Percentiles rank a stretch among this genome's conserved stretches.
These are phyloP conservation scores for Cryptotermes secundus DNA, from an alignment of 1,140 invertebrate species.

Conservation along the genomic window DNA sequence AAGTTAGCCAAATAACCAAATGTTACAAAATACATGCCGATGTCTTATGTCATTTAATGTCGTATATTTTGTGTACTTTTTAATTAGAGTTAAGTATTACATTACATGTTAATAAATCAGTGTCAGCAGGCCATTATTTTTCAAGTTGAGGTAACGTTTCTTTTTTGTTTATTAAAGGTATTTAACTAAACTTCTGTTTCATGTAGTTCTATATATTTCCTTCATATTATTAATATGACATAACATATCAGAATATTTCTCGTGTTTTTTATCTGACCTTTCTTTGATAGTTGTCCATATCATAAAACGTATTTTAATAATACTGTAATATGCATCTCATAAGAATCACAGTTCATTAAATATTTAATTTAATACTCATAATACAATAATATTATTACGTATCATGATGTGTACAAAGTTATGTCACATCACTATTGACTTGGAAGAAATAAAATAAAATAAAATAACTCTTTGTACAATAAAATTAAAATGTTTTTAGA, in stretches of 20 bases:
- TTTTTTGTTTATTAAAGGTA: not conserved
- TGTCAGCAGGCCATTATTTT: not conserved
- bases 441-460: conserved; percentile 21
- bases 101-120: not conserved
- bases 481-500: not conserved
- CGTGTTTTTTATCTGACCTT: conserved; percentile 21
- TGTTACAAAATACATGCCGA: not conserved
- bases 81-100: not conserved
- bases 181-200: not conserved
- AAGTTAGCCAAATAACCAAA: not conserved
- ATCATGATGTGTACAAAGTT: conserved; percentile 31
- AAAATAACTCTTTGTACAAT: conserved; percentile 6
- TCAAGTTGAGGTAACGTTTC: not conserved
- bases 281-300: conserved; percentile 28
- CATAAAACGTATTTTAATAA: conserved; percentile 28
- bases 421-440: conserved; percentile 24
- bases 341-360: conserved; percentile 1
- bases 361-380: conserved; percentile 16
- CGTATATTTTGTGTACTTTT: not conserved
- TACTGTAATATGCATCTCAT: not conserved
- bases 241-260: conserved; percentile 26
- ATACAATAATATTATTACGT: conserved; percentile 27
- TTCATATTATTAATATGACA: conserved; percentile 24
- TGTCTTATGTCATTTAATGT: not conserved
- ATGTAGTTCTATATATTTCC: not conserved